These are phyloP conservation scores for Drosophila novamexicana DNA, from an alignment of 1,140 invertebrate species.

Conservation along the genomic window DNA sequence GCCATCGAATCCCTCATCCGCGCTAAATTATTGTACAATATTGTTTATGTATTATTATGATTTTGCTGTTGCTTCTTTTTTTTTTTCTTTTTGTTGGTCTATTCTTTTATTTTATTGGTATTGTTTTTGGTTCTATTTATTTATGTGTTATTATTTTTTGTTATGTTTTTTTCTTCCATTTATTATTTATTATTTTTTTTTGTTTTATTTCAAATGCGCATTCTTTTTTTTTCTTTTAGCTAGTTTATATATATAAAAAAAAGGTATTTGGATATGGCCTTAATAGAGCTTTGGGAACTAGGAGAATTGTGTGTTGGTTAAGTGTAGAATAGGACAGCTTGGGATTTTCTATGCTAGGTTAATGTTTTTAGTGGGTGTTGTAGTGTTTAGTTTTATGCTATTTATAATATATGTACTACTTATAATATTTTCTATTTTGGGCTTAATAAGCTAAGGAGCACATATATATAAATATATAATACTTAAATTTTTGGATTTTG, in stretches of 20 bases:
- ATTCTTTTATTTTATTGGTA: slow-evolving; percentile 16
- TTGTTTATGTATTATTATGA: slow-evolving; percentile 74
- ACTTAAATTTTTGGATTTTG: not conserved
- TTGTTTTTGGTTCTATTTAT: slow-evolving; percentile 11
- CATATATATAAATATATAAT: not conserved
- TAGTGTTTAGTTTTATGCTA: slow-evolving; percentile 21
- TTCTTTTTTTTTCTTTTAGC: slow-evolving; percentile 48
- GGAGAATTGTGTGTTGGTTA: slow-evolving; percentile 29
- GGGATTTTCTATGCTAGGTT: slow-evolving; percentile 28
- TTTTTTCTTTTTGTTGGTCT: slow-evolving; percentile 27
- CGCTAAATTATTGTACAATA: slow-evolving; percentile 88
- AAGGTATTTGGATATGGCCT: slow-evolving; percentile 12
- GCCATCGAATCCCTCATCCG: slow-evolving; percentile 98
- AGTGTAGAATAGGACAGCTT: slow-evolving; percentile 10
- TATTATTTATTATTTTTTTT: slow-evolving; percentile 30
- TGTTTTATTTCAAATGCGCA: slow-evolving; percentile 68
- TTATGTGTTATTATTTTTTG: not conserved
- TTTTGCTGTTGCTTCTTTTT: slow-evolving; percentile 31
- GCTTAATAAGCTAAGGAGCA: not conserved
- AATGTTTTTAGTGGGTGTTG: slow-evolving; percentile 4
- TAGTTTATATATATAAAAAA: slow-evolving; percentile 37
- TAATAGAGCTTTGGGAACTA: slow-evolving; percentile 34
- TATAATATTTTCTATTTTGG: not conserved
- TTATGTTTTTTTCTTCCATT: slow-evolving; percentile 16
- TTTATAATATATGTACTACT: not conserved